Base-by-base conservation (phyloP, 2,113 vertebrate genomes). In the Megalops atlanticus region DNA sequence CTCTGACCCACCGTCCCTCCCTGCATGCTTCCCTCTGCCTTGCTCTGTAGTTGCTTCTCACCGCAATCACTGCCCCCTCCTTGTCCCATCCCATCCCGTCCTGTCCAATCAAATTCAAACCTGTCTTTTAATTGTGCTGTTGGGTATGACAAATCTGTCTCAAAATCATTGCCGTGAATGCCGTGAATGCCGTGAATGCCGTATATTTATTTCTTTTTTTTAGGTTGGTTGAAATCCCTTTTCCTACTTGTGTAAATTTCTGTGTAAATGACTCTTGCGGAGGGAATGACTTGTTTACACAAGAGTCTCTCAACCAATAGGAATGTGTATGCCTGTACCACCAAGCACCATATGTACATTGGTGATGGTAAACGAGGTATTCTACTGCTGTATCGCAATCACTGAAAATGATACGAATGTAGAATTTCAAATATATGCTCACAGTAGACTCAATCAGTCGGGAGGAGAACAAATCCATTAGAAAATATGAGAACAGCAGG, bases 1-100 rank as follows among this genome's bases (percentile, higher is more conserved):
- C 58, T 41, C 73, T 74, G 5, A 6, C 31, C 58, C 58, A 64
- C n/a, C 58, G 31, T 1, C 54, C 68, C 39, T 78, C 47, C 81
- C 35, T 79, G 36, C 75, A n/a, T 83, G 15, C 24, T 27, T 35
- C 18, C 77, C 16, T 77, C 18, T 80, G 33, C 86, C 86, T 83
- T 76, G 80, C 82, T 82, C 21, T 58, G 36, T 85, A 88, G 84
- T 79, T 80, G 84, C 84, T 87, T 88, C 73, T 88, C 83, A 74
- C 78, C 36, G 45, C 18, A 14, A 68, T 75, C 80, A 80, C 39
- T 68, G 1, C 31, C 43, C 15, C 71, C 14, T 45, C 45, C 80
- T n/a, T 24, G 6, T n/a, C 58, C 58, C 21, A 18, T 52, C 16
- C 43, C 43, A 14, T 45, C 7, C 43, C 43, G 14, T 45, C 43